phyloP scores from a whole-genome alignment of 2,888 invertebrate species.

The Lymantria monacha region DNA sequence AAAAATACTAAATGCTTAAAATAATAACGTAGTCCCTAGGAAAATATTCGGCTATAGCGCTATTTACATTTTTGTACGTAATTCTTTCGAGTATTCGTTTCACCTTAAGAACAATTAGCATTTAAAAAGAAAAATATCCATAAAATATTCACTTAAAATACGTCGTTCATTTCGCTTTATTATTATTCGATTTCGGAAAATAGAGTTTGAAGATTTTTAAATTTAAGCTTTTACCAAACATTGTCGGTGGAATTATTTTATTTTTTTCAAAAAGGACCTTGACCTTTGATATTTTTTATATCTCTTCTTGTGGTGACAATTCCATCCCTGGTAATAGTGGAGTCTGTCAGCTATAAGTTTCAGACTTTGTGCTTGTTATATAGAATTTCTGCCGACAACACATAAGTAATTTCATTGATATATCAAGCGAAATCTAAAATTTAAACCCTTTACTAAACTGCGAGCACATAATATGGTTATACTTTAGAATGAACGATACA shows the following conservation, averaged over 20 bases:
- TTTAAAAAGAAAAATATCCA: constrained; percentile 52
- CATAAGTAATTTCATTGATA: too few relatives aligned
- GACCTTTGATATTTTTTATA: not conserved
- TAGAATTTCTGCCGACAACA: too few relatives aligned
- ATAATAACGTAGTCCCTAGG: not conserved
- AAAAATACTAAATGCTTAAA: not conserved
- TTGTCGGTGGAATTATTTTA: constrained; percentile 28
- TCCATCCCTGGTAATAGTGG: too few relatives aligned
- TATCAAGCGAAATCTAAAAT: too few relatives aligned
- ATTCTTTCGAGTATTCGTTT: constrained; percentile 20
- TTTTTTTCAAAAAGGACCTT: constrained; percentile 7
- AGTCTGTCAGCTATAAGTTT: too few relatives aligned
- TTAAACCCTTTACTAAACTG: too few relatives aligned
- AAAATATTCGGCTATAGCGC: not conserved
- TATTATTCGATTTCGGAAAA: constrained; percentile 43
- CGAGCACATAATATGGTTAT: too few relatives aligned
- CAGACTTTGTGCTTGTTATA: too few relatives aligned
- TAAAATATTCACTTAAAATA: constrained; percentile 48
- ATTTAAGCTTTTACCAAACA: constrained; percentile 40
- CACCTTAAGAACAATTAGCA: constrained; percentile 44
- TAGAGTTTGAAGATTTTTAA: constrained; percentile 44
- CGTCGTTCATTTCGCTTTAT: constrained; percentile 45
- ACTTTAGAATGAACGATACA: too few relatives aligned
- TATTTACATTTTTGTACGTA: not conserved
- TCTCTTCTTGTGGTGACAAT: too few relatives aligned